phyloP scores from a whole-genome alignment of 2,113 vertebrate genomes.

The Corythornis madagascariensis region DNA sequence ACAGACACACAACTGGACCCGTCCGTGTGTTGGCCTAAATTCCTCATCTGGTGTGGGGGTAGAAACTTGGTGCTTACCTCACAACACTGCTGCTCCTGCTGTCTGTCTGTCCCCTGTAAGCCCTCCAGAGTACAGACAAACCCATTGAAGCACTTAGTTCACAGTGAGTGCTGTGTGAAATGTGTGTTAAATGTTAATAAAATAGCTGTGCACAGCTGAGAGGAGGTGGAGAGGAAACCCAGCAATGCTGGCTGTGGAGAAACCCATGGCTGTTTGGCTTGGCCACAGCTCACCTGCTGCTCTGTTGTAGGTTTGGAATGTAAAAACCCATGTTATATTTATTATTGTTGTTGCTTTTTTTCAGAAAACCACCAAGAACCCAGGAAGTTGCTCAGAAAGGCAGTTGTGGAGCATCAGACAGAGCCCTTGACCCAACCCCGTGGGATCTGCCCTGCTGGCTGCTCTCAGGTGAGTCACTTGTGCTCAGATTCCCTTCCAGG shows the following conservation, averaged over 20 bases:
- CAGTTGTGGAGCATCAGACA: background rate
- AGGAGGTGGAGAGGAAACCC: background rate
- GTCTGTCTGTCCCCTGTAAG: background rate
- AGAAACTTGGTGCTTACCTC: background rate
- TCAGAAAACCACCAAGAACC: background rate
- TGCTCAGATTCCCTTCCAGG: background rate
- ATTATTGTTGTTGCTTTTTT: background rate
- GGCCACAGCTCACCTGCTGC: fast-evolving
- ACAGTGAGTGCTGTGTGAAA: fast-evolving
- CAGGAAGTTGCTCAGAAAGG: background rate
- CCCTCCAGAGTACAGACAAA: background rate
- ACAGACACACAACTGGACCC: background rate
- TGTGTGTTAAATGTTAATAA: background rate
- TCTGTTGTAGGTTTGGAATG: background rate
- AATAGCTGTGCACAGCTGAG: too few relatives aligned
- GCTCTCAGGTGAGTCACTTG: background rate
- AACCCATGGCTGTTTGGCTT: fast-evolving
- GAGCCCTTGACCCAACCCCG: fast-evolving
- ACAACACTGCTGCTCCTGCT: background rate
- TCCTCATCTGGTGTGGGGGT: fast-evolving
- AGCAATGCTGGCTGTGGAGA: background rate
- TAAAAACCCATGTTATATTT: background rate
- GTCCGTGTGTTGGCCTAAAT: fast-evolving
- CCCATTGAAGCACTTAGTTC: background rate
- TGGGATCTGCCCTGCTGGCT: background rate